Evolutionary conservation across 1,140 invertebrate species (phyloP).

Genomic region (Globodera ellingtonae): DNA sequence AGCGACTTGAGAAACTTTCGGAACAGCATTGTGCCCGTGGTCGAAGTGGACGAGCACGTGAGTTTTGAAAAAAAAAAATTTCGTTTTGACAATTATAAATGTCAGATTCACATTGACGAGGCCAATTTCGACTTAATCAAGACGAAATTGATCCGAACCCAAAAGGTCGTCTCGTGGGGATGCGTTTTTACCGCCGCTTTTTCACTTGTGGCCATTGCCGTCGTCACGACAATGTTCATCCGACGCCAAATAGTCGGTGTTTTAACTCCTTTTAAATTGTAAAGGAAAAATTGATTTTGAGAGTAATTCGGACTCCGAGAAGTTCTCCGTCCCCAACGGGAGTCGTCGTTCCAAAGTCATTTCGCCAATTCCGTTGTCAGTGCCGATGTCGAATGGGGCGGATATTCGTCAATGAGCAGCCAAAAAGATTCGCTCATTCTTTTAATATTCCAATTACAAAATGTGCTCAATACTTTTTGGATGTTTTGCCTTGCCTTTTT

Average conservation of each 20-base stretch:
- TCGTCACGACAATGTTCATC: constrained; percentile 39
- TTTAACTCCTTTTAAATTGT: background rate
- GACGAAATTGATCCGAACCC: constrained; percentile 43
- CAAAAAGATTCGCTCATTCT: background rate
- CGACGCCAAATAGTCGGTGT: background rate
- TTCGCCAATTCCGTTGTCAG: constrained; percentile 23
- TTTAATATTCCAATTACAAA: background rate
- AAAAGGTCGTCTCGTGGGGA: constrained; percentile 36
- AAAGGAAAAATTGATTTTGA: constrained; percentile 4
- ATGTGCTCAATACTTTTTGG: background rate
- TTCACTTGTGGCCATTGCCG: constrained; percentile 35
- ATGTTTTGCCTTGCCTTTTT: background rate
- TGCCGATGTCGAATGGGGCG: background rate
- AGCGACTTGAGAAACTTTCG: constrained; percentile 44
- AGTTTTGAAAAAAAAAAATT: background rate
- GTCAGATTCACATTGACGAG: constrained; percentile 41
- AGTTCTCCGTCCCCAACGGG: background rate
- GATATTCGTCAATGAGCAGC: background rate
- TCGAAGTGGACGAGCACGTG: constrained; percentile 46
- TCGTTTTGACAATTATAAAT: constrained; percentile 1
- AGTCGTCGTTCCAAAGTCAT: background rate
- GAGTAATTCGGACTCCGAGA: background rate
- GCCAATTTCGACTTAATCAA: constrained; percentile 46
- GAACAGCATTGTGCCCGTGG: constrained; percentile 47
- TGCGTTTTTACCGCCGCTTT: constrained; percentile 23